Conservation (phyloP, 2,888 invertebrate species). For the Odontocolon sp. region DNA sequence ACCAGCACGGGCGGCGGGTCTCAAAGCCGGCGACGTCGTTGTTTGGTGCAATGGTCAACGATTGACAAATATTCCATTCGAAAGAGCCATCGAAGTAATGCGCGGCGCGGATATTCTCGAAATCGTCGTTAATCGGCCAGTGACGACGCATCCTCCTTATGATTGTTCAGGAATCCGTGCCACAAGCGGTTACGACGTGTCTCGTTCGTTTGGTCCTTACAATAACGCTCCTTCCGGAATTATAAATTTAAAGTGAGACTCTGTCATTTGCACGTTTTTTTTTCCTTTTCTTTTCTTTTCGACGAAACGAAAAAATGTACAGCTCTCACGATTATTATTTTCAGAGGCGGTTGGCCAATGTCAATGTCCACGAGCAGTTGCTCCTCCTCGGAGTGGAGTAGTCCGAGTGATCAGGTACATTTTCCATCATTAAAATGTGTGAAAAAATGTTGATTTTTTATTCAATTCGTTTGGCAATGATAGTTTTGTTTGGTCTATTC, state of each 20-base stretch:
- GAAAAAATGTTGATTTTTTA: not conserved
- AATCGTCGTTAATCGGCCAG: slow-evolving; percentile 82
- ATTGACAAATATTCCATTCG: slow-evolving; percentile 77
- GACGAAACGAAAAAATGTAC: not conserved
- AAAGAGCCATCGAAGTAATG: slow-evolving; percentile 78
- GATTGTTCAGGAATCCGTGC: slow-evolving; percentile 77
- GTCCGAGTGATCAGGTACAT: slow-evolving; percentile 75
- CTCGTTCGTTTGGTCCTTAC: slow-evolving; percentile 56
- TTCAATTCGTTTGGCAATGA: not conserved
- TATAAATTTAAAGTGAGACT: slow-evolving; percentile 52
- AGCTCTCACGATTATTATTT: slow-evolving; percentile 45
- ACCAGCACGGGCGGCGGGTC: slow-evolving; percentile 92
- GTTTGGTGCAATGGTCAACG: slow-evolving; percentile 90
- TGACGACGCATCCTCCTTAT: slow-evolving; percentile 67
- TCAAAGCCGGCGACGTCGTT: slow-evolving; percentile 95
- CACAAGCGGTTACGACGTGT: slow-evolving; percentile 76
- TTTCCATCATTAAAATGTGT: not conserved
- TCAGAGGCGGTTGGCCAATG: slow-evolving; percentile 77
- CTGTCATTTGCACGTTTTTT: not conserved
- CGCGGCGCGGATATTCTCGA: slow-evolving; percentile 76
- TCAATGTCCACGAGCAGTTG: slow-evolving; percentile 76
- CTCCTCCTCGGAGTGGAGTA: slow-evolving; percentile 76
- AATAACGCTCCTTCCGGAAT: slow-evolving; percentile 52
- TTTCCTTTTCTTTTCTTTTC: not conserved
- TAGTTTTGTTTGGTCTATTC: slow-evolving; percentile 28